These are phyloP conservation scores for Xanthostigma xanthostigma DNA, from an alignment of 2,888 invertebrate genomes.

Conservation along the genomic window DNA sequence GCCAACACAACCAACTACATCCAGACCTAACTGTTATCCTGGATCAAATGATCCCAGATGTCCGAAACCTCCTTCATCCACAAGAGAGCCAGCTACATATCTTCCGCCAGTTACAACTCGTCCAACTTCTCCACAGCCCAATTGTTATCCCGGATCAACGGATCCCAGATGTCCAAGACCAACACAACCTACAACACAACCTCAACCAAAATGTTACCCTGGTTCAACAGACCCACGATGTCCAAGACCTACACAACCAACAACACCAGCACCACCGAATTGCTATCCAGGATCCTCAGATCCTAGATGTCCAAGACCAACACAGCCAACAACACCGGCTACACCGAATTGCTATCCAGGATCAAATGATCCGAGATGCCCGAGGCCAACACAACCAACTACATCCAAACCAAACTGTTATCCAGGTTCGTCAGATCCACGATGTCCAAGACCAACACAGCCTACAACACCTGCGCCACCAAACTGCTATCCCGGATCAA, in stretches of 20 bases:
- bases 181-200: conserved; percentile 4
- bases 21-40: conserved; percentile 20
- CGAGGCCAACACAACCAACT: conserved; percentile 12
- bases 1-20: conserved; percentile 2
- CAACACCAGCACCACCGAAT: no score
- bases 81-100: not conserved
- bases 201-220: conserved; percentile 13
- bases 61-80: conserved; percentile 14
- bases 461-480: conserved; percentile 13
- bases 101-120: conserved; percentile 10
- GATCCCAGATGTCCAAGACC: conserved; percentile 16
- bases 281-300: no score
- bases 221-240: not conserved
- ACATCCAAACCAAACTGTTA: conserved; percentile 19
- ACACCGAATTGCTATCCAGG: no score
- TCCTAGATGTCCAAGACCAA: no score
- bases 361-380: conserved; percentile 7
- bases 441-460: conserved; percentile 14
- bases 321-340: no score
- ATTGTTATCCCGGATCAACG: conserved; percentile 17
- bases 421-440: conserved; percentile 20
- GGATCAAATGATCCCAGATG: conserved; percentile 21
- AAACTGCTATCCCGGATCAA: conserved; percentile 19
- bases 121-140: conserved; percentile 12
- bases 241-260: no score